Base-by-base conservation (phyloP, 2,888 invertebrate species). In the Bellardia bayeri region DNA sequence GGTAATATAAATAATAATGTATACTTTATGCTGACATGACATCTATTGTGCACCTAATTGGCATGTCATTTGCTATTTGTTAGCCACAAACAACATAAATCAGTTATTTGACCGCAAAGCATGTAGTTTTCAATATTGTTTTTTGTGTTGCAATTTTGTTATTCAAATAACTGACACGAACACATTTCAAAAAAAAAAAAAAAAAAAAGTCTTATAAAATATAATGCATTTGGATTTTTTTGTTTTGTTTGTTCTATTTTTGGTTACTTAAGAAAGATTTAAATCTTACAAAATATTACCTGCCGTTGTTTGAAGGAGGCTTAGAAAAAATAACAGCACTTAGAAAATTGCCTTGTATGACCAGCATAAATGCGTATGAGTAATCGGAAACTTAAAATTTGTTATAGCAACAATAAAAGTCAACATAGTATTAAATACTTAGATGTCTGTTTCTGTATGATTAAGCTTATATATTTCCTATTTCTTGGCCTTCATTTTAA, bases 41-140 rank as follows among this genome's bases (percentile, higher is more conserved):
- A 87, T 87, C 85, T 85, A 87, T 87, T 87, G 87, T 87, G 87
- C 82, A 85, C 85, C 87, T 87, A 87, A 87, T 87, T 87, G 87
- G 85, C 85, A 85, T 85, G 87, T 85, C 87, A 87, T 87, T 87
- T 87, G 82, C 85, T 85, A 85, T 79, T 87, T 87, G 82, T 61
- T 79, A 71, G 87, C 71, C 69, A 75, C 68, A 82, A 82, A 79
- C 74, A 85, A 85, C 64, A 87, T 87, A 87, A 87, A 87, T 87
- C 85, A 85, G 85, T 79, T 79, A 87, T 82, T 85, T 85, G 85
- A 71, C 79, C 82, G 75, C 79, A 85, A 84, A 79, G 56, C 68
- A 51, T 84, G 54, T 64, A 76, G 61, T 56, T 80, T 68, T 58
- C 82, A 71, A 69, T 84, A 72, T 78, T 81, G 68, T 78, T 49